Evolutionary conservation across 2,888 invertebrate genomes (phyloP), one percentile per base, ranked within the genome.

Genomic region (Girardia tigrina): DNA sequence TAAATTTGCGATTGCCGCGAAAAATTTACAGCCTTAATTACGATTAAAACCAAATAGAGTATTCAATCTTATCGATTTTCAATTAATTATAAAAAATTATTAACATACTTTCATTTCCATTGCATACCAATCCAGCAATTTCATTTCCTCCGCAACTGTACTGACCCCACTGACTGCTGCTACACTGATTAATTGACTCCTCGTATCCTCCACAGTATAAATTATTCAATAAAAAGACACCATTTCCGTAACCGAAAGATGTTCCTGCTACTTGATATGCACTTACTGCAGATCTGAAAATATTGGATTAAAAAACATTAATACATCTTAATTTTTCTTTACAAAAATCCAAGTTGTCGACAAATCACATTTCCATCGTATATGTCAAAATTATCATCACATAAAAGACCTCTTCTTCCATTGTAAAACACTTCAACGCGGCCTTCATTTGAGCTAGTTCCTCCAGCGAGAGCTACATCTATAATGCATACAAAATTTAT

Each of bases 91-190:
- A n/a, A n/a, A n/a, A n/a, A n/a, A n/a, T n/a, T n/a, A n/a, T n/a
- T n/a, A n/a, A n/a, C n/a, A n/a, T n/a, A 56, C 56, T n/a, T n/a
- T n/a, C 56, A n/a, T 56, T 56, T 12, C 56, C 77, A 29, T 78
- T 77, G 75, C 83, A 84, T n/a, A 79, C 78, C 0, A 83, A 82
- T 1, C 83, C 83, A n/a, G 83, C 83, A 56, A 80, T 81, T 75
- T 84, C 83, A 70, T 78, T 79, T 2, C 77, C 85, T 29, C 86
- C 85, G 79, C 90, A 90, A 81, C 90, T 88, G 80, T 90, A 89
- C 0, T 88, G 85, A 14, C 89, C 89, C 90, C 90, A 90, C 0
- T 89, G 89, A 74, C 86, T 86, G 79, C 90, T 89, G 14, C 77
- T 73, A 80, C 90, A 90, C 76, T 90, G 87, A 72, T 86, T 86